Conservation (phyloP, 1,140 invertebrate genomes). For the Leptonema lineaticorne region DNA sequence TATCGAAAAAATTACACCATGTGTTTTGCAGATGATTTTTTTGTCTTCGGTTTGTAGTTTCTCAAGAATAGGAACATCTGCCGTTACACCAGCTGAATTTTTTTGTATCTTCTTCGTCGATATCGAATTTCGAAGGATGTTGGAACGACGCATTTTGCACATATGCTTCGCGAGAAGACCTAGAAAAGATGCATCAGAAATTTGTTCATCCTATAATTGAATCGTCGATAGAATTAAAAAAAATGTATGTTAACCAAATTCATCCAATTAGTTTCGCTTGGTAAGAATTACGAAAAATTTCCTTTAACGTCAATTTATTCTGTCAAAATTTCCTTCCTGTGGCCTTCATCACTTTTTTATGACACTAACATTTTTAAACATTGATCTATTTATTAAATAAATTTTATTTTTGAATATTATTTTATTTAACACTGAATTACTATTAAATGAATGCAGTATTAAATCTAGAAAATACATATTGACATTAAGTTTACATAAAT, state of each 20-base stretch:
- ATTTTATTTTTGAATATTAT: too few relatives aligned
- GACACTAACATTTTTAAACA: too few relatives aligned
- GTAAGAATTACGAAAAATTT: not conserved
- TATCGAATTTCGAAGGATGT: conserved; percentile 41
- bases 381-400: too few relatives aligned
- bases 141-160: conserved; percentile 25
- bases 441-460: not conserved
- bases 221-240: too few relatives aligned
- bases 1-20: not conserved
- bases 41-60: not conserved
- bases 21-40: conserved; percentile 23
- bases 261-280: not conserved
- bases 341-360: not conserved
- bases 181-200: not conserved
- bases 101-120: conserved; percentile 28
- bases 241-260: too few relatives aligned
- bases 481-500: too few relatives aligned
- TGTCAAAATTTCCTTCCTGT: conserved; percentile 8
- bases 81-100: conserved; percentile 36
- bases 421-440: too few relatives aligned
- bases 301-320: conserved; percentile 5
- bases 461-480: too few relatives aligned
- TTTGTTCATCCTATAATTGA: not conserved
- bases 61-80: conserved; percentile 18
- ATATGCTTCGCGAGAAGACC: conserved; percentile 33